These are phyloP conservation scores for Zaprionus obscuricornis DNA, from an alignment of 2,888 invertebrate genomes.

Conservation along the genomic window DNA sequence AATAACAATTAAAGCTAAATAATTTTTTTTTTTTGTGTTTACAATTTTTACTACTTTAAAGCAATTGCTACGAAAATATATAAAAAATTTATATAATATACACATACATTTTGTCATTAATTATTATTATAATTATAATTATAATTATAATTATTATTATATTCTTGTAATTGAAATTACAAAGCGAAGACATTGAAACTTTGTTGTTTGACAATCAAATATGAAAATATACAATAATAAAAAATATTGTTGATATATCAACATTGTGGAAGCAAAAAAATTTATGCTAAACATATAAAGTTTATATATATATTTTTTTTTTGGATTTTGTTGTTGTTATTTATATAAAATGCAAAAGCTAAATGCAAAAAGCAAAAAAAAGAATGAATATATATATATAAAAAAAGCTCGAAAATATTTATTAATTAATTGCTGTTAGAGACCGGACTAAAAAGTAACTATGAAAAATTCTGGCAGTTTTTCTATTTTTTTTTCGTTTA, in stretches of 20 bases:
- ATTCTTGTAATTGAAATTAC: conserved; percentile 73
- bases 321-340: background rate
- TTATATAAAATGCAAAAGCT: no score
- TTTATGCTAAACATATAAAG: background rate
- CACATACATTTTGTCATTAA: no score
- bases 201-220: conserved; percentile 52
- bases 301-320: conserved; percentile 8
- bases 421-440: no score
- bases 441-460: no score
- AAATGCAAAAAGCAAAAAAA: no score
- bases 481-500: no score
- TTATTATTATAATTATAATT: conserved; percentile 26
- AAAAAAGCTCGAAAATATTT: no score
- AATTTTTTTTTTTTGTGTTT: conserved; percentile 40
- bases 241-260: conserved; percentile 32
- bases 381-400: no score
- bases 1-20: conserved; percentile 77
- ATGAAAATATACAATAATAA: conserved; percentile 32
- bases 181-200: conserved; percentile 78
- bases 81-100: no score
- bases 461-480: no score
- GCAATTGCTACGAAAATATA: conserved; percentile 28
- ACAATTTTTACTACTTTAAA: conserved; percentile 60
- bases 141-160: conserved; percentile 39
- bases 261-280: conserved; percentile 37